These are phyloP conservation scores for Cottus gobio DNA, from an alignment of 2,113 vertebrate species.

Conservation along the genomic window DNA sequence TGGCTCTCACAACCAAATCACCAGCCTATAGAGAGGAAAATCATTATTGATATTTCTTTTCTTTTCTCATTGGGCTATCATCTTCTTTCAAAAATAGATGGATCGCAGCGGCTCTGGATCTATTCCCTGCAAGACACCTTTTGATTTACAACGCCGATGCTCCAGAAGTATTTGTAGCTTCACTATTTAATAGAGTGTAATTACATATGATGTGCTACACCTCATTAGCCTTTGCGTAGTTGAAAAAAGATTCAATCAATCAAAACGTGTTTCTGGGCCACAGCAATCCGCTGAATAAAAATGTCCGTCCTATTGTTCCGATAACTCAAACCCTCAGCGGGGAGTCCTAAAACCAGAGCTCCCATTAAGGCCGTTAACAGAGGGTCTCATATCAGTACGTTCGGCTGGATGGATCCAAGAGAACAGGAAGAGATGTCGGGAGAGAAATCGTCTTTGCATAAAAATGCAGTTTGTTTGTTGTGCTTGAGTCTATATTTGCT, in stretches of 20 bases:
- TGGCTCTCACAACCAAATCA: conserved; percentile 18
- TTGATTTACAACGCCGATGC: neutral
- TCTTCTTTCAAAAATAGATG: neutral
- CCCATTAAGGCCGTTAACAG: too few species aligned
- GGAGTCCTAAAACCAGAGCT: too few species aligned
- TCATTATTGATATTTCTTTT: neutral
- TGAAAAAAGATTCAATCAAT: neutral
- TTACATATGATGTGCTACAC: conserved; percentile 1
- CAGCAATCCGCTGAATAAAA: neutral
- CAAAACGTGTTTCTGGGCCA: neutral
- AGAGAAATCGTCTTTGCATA: neutral
- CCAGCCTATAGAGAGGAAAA: neutral
- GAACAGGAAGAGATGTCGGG: neutral
- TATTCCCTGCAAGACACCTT: too few species aligned
- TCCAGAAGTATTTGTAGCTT: too few species aligned
- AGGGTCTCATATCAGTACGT: neutral
- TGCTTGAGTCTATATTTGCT: conserved; percentile 27
- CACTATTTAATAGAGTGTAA: neutral
- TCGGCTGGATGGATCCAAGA: neutral
- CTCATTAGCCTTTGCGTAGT: neutral
- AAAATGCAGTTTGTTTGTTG: conserved; percentile 8
- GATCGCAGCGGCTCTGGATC: neutral
- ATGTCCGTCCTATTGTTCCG: neutral
- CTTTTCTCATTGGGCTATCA: neutral
- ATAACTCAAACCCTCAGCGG: neutral